Evolutionary conservation across 2,888 invertebrate genomes (phyloP), one percentile per base, ranked within the genome.

Genomic region (Flexamia atlantica): DNA sequence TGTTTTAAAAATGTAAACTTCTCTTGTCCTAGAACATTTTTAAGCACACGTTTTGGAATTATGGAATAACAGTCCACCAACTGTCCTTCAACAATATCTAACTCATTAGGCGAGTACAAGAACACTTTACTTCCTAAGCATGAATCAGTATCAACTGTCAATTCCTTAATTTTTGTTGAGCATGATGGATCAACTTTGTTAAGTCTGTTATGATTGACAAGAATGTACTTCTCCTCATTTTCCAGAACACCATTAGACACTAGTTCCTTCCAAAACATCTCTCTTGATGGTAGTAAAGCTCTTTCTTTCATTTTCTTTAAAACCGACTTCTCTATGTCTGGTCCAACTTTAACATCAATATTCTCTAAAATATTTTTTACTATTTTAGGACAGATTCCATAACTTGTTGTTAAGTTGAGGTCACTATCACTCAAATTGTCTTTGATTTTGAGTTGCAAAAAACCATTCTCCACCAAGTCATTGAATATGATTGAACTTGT

Each of bases 261-360:
- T 50, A 86, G 60, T 17, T 74, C 81, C 60, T 86, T 85, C 87
- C 87, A 87, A 83, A 86, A 87, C 14, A 76, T 53, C 83, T 86
- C 85, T 50, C 83, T 81, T n/a, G 82, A 81, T 10, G 86, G 86
- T 80, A 87, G 32, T 85, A 17, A 5, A 17, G 9, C 0, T 3
- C 23, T 9, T 28, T 28, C 25, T 50, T 28, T 76, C 17, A 46
- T 14, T 14, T 20, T 4, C n/a, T 68, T 30, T 17, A 28, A 40
- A 20, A 72, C 3, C 25, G 20, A 64, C 17, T 28, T n/a, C 64
- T 28, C 64, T 1, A 9, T 30, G 4, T 3, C 12, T 28, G 28
- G 30, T 7, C 14, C 17, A 30, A 2, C 23, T 53, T 17, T 23
- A 23, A 17, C 28, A 28, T 64, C n/a, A 17, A 25, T 5, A 12